Conservation (phyloP, 2,113 vertebrate species). For the Gobiocypris rarus region DNA sequence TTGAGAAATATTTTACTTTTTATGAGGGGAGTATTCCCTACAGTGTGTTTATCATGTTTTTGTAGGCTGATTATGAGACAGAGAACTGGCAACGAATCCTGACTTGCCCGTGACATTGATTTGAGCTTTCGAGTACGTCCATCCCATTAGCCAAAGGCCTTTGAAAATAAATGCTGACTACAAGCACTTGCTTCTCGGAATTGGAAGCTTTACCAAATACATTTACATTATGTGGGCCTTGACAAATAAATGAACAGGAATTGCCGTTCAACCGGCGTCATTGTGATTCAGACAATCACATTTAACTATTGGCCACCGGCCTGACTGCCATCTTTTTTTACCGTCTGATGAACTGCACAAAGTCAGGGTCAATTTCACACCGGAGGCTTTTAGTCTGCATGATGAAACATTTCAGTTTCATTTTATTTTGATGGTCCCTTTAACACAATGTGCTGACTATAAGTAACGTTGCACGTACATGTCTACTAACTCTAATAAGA, state of each 20-base stretch:
- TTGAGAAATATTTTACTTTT: slow-evolving; percentile 29
- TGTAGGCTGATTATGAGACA: slow-evolving; percentile 32
- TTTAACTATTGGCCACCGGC: slow-evolving; percentile 9
- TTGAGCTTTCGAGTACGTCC: slow-evolving; percentile 40
- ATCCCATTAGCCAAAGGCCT: slow-evolving; percentile 42
- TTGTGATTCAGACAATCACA: slow-evolving; percentile 24
- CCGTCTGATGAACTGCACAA: neutral
- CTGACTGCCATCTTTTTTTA: neutral
- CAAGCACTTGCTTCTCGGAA: slow-evolving; percentile 40
- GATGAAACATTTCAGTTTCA: neutral
- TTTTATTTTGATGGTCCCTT: no score
- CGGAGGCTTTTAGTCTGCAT: neutral
- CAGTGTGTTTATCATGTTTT: slow-evolving; percentile 42
- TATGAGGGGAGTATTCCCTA: slow-evolving; percentile 26
- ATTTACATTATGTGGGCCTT: slow-evolving; percentile 33
- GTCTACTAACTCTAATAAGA: no score
- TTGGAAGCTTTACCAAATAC: slow-evolving; percentile 28
- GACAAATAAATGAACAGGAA: slow-evolving; percentile 26
- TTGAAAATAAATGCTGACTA: slow-evolving; percentile 45
- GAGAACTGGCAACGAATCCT: slow-evolving; percentile 43
- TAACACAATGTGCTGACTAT: no score
- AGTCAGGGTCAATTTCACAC: neutral
- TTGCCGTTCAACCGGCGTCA: slow-evolving; percentile 22
- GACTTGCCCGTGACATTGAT: slow-evolving; percentile 45
- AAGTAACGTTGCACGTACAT: no score